Percentiles rank a stretch among this genome's conserved stretches.
Conservation (phyloP, 2,888 invertebrate species). For the Hypomecis atomaria region DNA sequence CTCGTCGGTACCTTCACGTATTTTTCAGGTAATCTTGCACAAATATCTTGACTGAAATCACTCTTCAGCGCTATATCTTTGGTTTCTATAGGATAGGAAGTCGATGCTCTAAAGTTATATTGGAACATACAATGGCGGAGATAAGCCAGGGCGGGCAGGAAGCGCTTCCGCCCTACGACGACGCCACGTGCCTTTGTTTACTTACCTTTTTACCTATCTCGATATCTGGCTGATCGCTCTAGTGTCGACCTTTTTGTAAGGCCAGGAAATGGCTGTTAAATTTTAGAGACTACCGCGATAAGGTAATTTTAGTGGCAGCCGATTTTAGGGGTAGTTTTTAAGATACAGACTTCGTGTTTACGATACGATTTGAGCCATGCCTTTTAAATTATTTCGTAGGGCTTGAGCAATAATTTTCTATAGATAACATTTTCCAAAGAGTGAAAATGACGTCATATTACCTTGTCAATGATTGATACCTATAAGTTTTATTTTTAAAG, state of each 20-base stretch:
- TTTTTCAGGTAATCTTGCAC: not conserved
- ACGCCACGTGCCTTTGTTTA: conserved; percentile 28
- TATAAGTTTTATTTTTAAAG: too few species aligned
- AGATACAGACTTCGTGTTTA: too few species aligned
- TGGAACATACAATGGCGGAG: conserved; percentile 36
- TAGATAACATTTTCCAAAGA: too few species aligned
- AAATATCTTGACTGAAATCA: not conserved
- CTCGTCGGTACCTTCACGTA: too few species aligned
- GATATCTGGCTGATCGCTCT: conserved; percentile 16
- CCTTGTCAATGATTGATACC: too few species aligned
- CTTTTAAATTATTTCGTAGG: too few species aligned
- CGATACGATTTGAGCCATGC: too few species aligned
- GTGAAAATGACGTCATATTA: too few species aligned
- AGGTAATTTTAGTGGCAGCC: not conserved
- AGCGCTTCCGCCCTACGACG: conserved; percentile 33
- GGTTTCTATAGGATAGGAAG: not conserved
- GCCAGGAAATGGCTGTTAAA: conserved; percentile 22
- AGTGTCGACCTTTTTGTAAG: conserved; percentile 25
- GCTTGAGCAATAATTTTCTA: too few species aligned
- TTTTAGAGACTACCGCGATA: conserved; percentile 20
- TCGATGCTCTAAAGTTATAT: conserved; percentile 26
- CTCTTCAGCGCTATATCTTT: too few species aligned
- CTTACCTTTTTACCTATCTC: conserved; percentile 18
- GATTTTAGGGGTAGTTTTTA: not conserved
- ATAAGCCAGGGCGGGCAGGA: conserved; percentile 34